Base-by-base conservation (phyloP, 30 jellyfish, hydroid and myxozoan species). In the Calvadosia cruxmelitensis region DNA sequence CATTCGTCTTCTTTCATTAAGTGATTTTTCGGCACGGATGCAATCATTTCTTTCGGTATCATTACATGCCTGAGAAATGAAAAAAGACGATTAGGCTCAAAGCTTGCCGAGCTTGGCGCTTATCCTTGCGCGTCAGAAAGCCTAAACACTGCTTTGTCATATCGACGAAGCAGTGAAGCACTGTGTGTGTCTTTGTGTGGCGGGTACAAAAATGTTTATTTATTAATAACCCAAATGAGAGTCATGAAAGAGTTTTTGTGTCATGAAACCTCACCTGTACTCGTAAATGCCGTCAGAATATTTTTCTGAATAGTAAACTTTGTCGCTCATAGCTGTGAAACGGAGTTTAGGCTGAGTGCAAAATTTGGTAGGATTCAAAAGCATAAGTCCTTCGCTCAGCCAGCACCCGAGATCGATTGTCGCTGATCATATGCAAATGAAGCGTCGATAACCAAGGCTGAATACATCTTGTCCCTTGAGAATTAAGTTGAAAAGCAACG, bases 1-100 rank as follows among this genome's bases (percentile, higher is more conserved):
- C 94, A 82, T 31, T 82, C 84, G 1, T n/a, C 53, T 50, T 82
- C 94, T 7, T 68, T 50, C 91, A 82, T 52, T 3, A 82, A 79
- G 61, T 73, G 31, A 49, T 61, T 92, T 49, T 34, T 75, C 24
- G 94, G 94, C 33, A 82, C 73, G 1, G 78, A 16, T 34, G 52
- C 63, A 29, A 62, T 35, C 51, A 68, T 52, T 31, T 82, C 94
- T 3, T 71, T 49, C 13, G 94, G 77, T 0, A 82, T 75, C 7
- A 82, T 82, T 24, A 82, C 94, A 36, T 82, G 94, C 63, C 94
- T 82, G 35, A 34, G 34, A 68, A 34, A 1, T 28, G 2, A 33
- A 1, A 29, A 49, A 3, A 23, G 31, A 70, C 31, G 15, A 10
- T 24, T 49, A 67, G 27, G 34, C 30, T 2, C 67, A 3, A n/a